Base-by-base conservation (phyloP, 1,140 invertebrate species). In the Pseudomyrmex flavicornis region DNA sequence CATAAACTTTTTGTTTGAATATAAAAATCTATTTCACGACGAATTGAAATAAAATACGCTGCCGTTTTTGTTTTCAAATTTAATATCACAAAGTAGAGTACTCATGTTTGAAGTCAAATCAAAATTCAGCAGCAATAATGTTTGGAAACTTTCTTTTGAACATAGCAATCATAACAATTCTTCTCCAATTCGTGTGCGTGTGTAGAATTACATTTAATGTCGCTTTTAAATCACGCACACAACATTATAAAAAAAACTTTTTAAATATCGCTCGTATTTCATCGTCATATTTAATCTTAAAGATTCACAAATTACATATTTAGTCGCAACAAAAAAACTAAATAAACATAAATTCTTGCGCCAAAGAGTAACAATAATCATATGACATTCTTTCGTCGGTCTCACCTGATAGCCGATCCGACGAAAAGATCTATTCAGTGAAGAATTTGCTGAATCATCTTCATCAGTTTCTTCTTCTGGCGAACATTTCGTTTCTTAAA, bases 401-500 rank as follows among this genome's bases (percentile, higher is more conserved):
- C 63, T 79, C 35, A 79, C 75, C 75, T 79, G 75, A 79, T 79
- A 69, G 75, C 17, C 75, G 52, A 79, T 79, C 52, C 63, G 17
- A 62, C 20, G 61, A 44, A 83, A 52, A 56, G 79, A 82, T 75
- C 70, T 82, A 74, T 72, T 74, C 70, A 82, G 75, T 82, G n/a
- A 74, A 54, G 66, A 73, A 72, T 82, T 22, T 59, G 79, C 79
- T 74, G 79, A 82, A 82, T 82, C 66, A 82, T 73, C 73, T 58
- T 82, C 20, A 73, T 46, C 46, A 46, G 50, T 75, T 22, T 75
- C 44, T 20, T 15, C 50, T 35, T 10, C 20, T 10, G 13, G 4
- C 8, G 35, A 22, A 46, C 62, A 44, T 17, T 17, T 63, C 48
- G 8, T 44, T 22, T 22, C 22, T 26, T n/a, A 9, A n/a, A 22